Evolutionary conservation across 2,888 invertebrate genomes (phyloP), one percentile per base, ranked within the genome.

Genomic region (Polydrusus pterygomalis): DNA sequence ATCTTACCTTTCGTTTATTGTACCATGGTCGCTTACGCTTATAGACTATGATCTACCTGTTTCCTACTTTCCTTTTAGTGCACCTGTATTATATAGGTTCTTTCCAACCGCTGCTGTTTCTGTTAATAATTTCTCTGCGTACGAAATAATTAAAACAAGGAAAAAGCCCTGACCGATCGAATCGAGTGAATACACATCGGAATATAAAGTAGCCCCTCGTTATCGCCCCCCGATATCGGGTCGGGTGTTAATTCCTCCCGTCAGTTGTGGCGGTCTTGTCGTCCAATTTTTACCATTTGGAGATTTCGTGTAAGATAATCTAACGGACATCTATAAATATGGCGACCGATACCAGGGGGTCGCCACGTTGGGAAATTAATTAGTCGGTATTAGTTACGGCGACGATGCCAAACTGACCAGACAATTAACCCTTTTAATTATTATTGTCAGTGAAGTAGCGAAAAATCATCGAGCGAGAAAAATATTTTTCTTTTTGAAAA

Each of bases 231-330:
- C 75, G 72, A 78, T 78, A 78, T 78, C 77, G 43, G 17, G 73
- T 68, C 71, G 72, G 34, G 77, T 76, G 75, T 73, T 76, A 76
- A 78, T 76, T 78, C 10, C 10, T 34, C 74, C 75, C 71, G 74
- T 70, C 73, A 69, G 77, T 73, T 77, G 74, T 74, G 74, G 74
- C 77, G 77, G 74, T 75, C 77, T 71, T 74, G 74, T 70, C 68
- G 65, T 73, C 75, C 75, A 78, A 78, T 78, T 78, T 78, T 78
- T 78, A 75, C 78, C 78, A 78, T 76, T 78, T 75, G 78, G 76
- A 78, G 78, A 78, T 78, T 76, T 78, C 78, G 78, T 78, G 78
- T 78, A 74, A 78, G 78, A 78, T 78, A 78, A 78, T 78, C 78
- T 78, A 78, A 78, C 78, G 78, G 76, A 77, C 78, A 78, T 78